Percentiles rank a stretch among this genome's conserved stretches.
Conservation (phyloP, 2,113 vertebrate genomes). For the Buteo buteo region DNA sequence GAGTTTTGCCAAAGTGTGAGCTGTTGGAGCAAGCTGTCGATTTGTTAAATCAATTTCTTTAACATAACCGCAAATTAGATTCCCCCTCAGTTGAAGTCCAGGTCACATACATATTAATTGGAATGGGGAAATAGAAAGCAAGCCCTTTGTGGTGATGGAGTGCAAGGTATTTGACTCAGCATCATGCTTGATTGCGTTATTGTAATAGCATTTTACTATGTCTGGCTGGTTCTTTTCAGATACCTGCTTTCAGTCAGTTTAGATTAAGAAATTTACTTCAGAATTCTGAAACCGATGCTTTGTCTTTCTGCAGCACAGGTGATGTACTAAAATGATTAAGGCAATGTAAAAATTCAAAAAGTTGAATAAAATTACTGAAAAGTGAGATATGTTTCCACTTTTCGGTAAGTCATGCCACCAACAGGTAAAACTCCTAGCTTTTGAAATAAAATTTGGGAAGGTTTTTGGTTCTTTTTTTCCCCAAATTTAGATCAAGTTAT, state of each 20-base stretch:
- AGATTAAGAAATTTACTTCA: not conserved
- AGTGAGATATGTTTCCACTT: not conserved
- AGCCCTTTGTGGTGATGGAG: not conserved
- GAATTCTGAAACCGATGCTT: not conserved
- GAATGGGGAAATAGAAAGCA: not conserved
- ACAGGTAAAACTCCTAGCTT: not conserved
- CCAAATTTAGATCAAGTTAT: not conserved
- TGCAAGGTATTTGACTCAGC: constrained; percentile 5
- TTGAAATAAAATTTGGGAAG: not conserved
- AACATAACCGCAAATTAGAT: not conserved
- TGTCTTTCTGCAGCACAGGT: not conserved
- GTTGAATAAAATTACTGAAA: not conserved
- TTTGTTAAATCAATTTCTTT: constrained; percentile 28
- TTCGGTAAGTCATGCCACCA: not conserved
- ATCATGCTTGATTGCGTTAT: not conserved
- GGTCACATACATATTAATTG: not conserved
- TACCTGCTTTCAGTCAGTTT: not conserved
- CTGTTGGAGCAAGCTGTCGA: not conserved
- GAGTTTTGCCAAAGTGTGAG: not conserved
- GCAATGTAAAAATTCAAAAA: not conserved
- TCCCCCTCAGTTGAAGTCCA: not conserved
- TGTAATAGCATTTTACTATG: constrained; percentile 13
- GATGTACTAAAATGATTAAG: not conserved
- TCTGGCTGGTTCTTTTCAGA: not conserved
- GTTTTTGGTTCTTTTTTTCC: not conserved